Evolutionary conservation across 2,797 vertebrate species (phyloP), one percentile per base, ranked within the genome.

Genomic region (Pyrocephalus nanus): DNA sequence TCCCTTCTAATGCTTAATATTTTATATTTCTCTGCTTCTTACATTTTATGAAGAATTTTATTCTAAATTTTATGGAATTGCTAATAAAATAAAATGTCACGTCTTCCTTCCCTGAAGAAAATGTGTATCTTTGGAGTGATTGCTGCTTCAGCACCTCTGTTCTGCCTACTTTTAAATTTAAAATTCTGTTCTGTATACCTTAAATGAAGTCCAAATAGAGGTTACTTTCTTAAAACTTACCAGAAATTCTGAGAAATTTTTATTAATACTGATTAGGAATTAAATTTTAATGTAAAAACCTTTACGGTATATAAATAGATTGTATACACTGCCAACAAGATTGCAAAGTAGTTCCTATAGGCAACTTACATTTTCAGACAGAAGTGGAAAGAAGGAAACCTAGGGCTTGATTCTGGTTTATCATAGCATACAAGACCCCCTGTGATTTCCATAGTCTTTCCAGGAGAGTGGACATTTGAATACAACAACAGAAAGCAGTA

Each of bases 211-310:
- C 91, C 85, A 92, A 50, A 65, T 87, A 80, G 26, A 84, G 61
- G 27, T 27, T 75, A 86, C 21, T 90, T 88, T 72, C 55, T 73
- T 83, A 60, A 47, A 72, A 82, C n/a, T 91, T 82, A 69, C 23
- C 18, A 58, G 26, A 27, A 6, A 53, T 30, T 43, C 85, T 75
- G 15, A 73, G 29, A 93, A 90, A 73, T 75, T 95, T 91, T 88
- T 92, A 67, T 93, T 95, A 25, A 67, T 88, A 78, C 66, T 85
- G 81, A 72, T 73, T 85, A 48, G 55, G 91, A 95, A 91, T 84
- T 86, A 95, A 47, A 32, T 54, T 74, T n/a, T 81, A 70, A 78
- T 60, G 14, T 48, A 92, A 88, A 85, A 57, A 95, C 5, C 14
- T 36, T 36, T 67, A n/a, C 6, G 54, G 13, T 38, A 7, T 82